These are phyloP conservation scores for Halcyon malimbica DNA, from an alignment of 2,113 vertebrate genomes.

Conservation along the genomic window DNA sequence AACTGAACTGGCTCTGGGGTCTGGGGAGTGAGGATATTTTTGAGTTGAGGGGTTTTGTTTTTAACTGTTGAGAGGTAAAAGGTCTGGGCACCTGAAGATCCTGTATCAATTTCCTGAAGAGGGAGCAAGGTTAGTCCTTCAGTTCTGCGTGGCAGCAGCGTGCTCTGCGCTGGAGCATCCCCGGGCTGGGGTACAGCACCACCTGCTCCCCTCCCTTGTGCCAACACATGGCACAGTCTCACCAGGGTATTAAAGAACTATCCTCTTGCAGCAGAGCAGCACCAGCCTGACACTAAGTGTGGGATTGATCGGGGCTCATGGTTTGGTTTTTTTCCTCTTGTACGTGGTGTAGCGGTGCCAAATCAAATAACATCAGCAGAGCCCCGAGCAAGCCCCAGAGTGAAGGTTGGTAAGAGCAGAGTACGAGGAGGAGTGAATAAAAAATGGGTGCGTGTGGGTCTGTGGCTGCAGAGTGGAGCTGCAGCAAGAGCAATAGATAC, in stretches of 20 bases:
- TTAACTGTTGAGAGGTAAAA: background rate
- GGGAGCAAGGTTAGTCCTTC: background rate
- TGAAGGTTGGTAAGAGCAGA: background rate
- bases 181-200: background rate
- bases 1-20: no score
- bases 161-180: no score
- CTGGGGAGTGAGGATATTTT: no score
- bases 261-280: background rate
- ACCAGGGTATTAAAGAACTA: fast-evolving
- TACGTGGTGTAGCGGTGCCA: fast-evolving
- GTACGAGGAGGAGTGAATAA: background rate
- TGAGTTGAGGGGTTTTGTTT: background rate
- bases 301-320: background rate
- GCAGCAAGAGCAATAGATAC: no score
- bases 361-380: background rate
- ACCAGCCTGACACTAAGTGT: no score
- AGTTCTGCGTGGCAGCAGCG: background rate
- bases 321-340: background rate
- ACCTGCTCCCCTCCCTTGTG: fast-evolving
- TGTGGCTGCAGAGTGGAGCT: background rate
- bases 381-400: background rate
- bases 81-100: background rate
- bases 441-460: background rate
- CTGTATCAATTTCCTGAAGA: background rate
- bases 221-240: background rate